phyloP scores from a whole-genome alignment of 1,140 invertebrate genomes.

The Phortica variegata region DNA sequence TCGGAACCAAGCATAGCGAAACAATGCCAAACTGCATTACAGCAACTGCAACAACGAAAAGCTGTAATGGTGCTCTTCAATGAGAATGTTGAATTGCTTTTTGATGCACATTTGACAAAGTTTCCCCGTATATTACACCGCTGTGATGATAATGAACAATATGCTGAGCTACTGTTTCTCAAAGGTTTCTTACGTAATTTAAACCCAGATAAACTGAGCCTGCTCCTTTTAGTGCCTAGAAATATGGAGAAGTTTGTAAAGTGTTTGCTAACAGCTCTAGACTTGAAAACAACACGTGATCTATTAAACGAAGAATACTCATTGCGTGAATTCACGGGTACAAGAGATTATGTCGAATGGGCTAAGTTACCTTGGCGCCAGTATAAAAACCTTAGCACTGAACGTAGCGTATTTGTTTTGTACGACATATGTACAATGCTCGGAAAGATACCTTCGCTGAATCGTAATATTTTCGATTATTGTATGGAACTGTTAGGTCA shows the following conservation, averaged over 20 bases:
- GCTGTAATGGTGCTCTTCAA: slow-evolving; percentile 32
- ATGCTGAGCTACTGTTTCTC: slow-evolving; percentile 41
- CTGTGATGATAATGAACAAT: slow-evolving; percentile 44
- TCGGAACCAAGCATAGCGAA: slow-evolving; percentile 24
- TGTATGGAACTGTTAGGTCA: slow-evolving; percentile 34
- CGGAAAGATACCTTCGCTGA: slow-evolving; percentile 19
- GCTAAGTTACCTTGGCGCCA: slow-evolving; percentile 40
- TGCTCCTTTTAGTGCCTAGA: slow-evolving; percentile 33
- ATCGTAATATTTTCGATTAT: slow-evolving; percentile 34
- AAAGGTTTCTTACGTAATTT: slow-evolving; percentile 45
- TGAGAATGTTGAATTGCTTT: slow-evolving; percentile 39
- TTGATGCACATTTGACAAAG: slow-evolving; percentile 41
- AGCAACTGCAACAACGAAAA: slow-evolving; percentile 21
- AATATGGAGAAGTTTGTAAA: slow-evolving; percentile 46
- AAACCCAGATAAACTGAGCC: slow-evolving; percentile 26
- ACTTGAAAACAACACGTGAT: slow-evolving; percentile 24
- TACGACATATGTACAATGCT: slow-evolving; percentile 36
- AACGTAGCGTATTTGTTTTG: slow-evolving; percentile 23
- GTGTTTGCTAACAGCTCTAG: slow-evolving; percentile 33
- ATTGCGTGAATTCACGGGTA: slow-evolving; percentile 19
- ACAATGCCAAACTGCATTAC: slow-evolving; percentile 22
- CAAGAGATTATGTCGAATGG: slow-evolving; percentile 12
- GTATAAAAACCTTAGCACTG: slow-evolving; percentile 38
- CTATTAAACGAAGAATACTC: slow-evolving; percentile 48
- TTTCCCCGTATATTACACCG: slow-evolving; percentile 42